Conservation (phyloP, 2,888 invertebrate species). For the Nycteola revayana region DNA sequence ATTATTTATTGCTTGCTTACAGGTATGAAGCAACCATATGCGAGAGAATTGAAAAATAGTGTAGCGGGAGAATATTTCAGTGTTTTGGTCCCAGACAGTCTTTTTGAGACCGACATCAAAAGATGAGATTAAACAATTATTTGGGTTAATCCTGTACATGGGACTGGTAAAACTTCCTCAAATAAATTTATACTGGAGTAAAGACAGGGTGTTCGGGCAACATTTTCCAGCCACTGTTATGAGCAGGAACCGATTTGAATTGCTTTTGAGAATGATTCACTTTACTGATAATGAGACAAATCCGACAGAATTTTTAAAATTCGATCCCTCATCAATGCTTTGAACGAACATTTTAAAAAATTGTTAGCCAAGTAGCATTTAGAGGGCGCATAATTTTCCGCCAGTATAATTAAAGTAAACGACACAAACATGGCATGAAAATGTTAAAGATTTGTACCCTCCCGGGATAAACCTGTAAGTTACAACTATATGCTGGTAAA, state of each 20-base stretch:
- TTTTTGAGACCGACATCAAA: slow-evolving; percentile 5
- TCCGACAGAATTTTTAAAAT: slow-evolving; percentile 5
- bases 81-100: slow-evolving; percentile 8
- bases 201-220: slow-evolving; percentile 5
- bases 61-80: slow-evolving; percentile 8
- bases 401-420: too few species aligned
- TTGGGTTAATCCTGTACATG: slow-evolving; percentile 5
- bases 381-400: slow-evolving; percentile 11
- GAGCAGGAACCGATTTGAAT: slow-evolving; percentile 4
- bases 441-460: too few species aligned
- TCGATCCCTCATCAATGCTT: slow-evolving; percentile 1
- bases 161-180: slow-evolving; percentile 5
- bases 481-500: too few species aligned
- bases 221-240: slow-evolving; percentile 3
- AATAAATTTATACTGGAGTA: slow-evolving; percentile 3
- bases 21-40: slow-evolving; percentile 14
- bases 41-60: slow-evolving; percentile 10
- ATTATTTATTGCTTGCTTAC: too few species aligned
- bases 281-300: slow-evolving; percentile 3
- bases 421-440: too few species aligned
- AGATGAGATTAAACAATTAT: slow-evolving; percentile 2
- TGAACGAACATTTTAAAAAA: slow-evolving; percentile 3
- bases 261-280: slow-evolving; percentile 3
- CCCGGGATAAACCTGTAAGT: too few species aligned
- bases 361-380: slow-evolving; percentile 5